phyloP scores from a whole-genome alignment of 2,113 vertebrate genomes.

The Lepidothrix coronata region DNA sequence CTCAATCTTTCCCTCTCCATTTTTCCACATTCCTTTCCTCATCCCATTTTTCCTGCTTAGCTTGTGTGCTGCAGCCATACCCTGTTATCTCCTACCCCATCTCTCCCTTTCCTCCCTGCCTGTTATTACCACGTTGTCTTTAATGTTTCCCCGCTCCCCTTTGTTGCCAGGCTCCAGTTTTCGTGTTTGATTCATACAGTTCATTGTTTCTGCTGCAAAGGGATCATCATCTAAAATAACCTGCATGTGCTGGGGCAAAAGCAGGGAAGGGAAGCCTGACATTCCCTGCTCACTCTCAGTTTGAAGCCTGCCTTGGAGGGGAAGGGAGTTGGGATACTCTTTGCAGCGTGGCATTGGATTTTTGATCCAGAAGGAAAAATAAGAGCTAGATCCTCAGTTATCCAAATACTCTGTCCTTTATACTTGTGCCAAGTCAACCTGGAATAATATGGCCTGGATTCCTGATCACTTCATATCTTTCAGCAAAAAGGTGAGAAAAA shows the following conservation, averaged over 20 bases:
- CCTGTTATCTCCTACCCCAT: conserved; percentile 18
- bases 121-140: conserved; percentile 10
- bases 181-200: background rate
- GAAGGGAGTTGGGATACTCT: background rate
- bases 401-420: background rate
- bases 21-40: conserved; percentile 42
- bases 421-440: background rate
- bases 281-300: background rate
- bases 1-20: background rate
- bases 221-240: background rate
- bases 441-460: background rate
- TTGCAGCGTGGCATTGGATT: background rate
- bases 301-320: background rate
- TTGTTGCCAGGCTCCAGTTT: background rate
- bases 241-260: background rate
- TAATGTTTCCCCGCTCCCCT: background rate
- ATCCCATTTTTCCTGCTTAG: conserved; percentile 11
- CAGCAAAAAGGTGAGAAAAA: background rate
- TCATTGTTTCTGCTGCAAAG: conserved; percentile 20
- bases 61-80: background rate
- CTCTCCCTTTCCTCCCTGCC: conserved; percentile 5
- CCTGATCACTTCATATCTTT: background rate
- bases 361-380: background rate
- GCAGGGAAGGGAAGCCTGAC: background rate
- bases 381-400: background rate